Evolutionary conservation across 92 coral and sea anemone species (phyloP), one percentile per base, ranked within the genome.

Genomic region (Paragorgia papillata): DNA sequence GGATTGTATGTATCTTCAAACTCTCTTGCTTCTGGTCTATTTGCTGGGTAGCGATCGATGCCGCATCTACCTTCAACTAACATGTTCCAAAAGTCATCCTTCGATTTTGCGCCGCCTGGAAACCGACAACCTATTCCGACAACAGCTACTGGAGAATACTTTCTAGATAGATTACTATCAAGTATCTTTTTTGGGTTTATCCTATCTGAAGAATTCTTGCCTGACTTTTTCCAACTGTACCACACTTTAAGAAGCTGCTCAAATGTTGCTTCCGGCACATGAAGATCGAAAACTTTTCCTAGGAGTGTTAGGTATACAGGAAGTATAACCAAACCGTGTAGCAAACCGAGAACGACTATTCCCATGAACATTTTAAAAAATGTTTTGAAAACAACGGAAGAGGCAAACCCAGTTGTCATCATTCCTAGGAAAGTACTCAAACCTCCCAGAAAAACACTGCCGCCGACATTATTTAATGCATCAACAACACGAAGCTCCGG

Each of bases 281-380:
- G 57, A 21, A 85, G 62, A 0, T 77, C 40, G 32, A 80, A 64
- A 37, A 85, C 43, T 37, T 37, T 37, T 37, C 43, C 43, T 37
- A 37, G 10, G 10, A 37, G 43, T 4, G 43, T 4, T 10, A 37
- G 10, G 43, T 37, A 37, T 37, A 37, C 43, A 37, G 43, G 43
- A 4, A 37, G 43, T 37, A 37, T 37, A 37, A 37, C 43, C 43
- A 37, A 37, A 37, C 43, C 43, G 43, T 37, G 43, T 37, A 37
- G 9, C 28, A 85, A 50, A 29, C 89, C 78, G 12, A 74, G 55
- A 15, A 62, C 66, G 22, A 85, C 58, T 27, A 69, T 66, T 28
- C 82, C 58, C 34, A 84, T 77, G 22, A 80, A 79, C 44, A 85
- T 84, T 73, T 68, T 73, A 55, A 64, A 15, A 69, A 85, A 85